Evolutionary conservation across 2,113 vertebrate species (phyloP), one percentile per base, ranked within the genome.

Genomic region (Hepsetus odoe): DNA sequence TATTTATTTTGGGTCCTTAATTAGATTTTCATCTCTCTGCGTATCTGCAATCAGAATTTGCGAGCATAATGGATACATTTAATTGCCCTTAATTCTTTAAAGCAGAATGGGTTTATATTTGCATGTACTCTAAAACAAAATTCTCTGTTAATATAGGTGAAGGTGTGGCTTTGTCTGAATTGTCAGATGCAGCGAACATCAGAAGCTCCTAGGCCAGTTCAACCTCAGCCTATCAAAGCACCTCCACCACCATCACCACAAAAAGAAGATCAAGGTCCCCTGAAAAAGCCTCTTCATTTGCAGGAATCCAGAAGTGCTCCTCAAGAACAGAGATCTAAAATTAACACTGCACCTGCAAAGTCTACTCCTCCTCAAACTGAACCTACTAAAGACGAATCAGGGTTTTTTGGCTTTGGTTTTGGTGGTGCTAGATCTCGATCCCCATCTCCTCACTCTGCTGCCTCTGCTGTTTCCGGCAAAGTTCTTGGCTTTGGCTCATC

Each of bases 81-180:
- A 42, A 42, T 3, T 42, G 13, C 42, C 42, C 13, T 3, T 44
- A 14, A 5, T 49, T 14, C 2, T 18, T 20, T 12, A 18, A 49
- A 5, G 18, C 46, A 49, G 42, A 44, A 44, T 44, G 42, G 2
- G 2, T 14, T 44, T 44, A 6, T 46, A 14, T 16, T 12, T 16
- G 6, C 16, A 49, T 49, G 6, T 49, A n/a, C n/a, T 49, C n/a
- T 7, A 10, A 28, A 72, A 26, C 16, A 32, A 55, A 35, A 44
- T 65, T 44, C 2, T 9, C 5, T 64, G 28, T 73, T 49, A 30
- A 61, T 86, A 5, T 88, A 96, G 95, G 83, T 94, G 49, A 93
- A 90, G 13, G 94, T 95, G 81, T 96, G 95, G 95, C 92, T 96
- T 32, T 96, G 95, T 88, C 92, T 96, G 82, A 95, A 93, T 80